Evolutionary conservation across 2,113 vertebrate species (phyloP).

Genomic region (Delphinapterus leucas): DNA sequence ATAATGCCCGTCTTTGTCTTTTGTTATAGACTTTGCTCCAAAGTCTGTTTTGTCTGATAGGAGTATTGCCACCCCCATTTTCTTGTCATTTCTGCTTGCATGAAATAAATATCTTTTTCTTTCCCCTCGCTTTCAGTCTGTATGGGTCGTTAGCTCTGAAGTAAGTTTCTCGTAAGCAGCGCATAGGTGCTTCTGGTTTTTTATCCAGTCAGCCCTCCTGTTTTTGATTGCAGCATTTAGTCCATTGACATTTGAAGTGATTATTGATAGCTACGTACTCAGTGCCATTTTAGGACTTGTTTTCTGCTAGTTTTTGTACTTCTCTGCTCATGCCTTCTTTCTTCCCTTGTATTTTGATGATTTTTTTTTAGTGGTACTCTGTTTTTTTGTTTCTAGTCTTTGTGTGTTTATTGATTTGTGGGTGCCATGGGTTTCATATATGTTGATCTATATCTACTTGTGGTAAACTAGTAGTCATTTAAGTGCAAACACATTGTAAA

Average conservation of each 20-base stretch:
- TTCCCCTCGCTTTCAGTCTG: neutral
- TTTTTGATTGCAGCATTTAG: fast-evolving
- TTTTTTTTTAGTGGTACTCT: neutral
- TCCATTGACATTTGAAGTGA: neutral
- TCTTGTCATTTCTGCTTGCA: neutral
- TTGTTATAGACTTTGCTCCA: too few species aligned
- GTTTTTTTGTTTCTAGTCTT: neutral
- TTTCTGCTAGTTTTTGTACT: neutral
- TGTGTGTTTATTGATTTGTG: neutral
- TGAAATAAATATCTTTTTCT: neutral
- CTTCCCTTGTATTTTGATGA: neutral
- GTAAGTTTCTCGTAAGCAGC: neutral
- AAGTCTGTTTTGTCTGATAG: too few species aligned
- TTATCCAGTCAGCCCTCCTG: neutral
- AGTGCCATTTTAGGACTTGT: fast-evolving
- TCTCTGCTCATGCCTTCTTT: neutral
- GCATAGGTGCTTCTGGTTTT: neutral
- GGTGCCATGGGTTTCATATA: too few species aligned
- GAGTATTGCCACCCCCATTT: neutral
- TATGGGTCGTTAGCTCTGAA: neutral
- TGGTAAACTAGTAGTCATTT: neutral
- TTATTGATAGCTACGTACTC: neutral
- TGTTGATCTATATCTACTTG: neutral
- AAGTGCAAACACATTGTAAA: neutral
- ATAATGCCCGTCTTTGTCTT: too few species aligned